Conservation (phyloP, 92 coral and sea anemone genomes). For the Epizoanthus illoricatus region DNA sequence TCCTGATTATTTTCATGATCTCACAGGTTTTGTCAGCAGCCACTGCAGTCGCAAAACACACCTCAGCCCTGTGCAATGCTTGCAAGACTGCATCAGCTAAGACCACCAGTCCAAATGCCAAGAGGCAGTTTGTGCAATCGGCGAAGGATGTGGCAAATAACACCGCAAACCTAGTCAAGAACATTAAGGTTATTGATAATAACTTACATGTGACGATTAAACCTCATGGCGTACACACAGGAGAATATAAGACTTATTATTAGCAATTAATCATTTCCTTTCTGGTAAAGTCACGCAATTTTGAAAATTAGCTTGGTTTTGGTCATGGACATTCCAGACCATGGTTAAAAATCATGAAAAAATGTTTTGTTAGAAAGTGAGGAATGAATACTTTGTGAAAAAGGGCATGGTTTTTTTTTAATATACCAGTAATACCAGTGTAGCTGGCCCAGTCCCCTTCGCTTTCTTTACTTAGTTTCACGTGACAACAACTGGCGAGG, state of each 20-base stretch:
- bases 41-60: conserved; percentile 96
- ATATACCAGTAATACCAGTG: too few relatives aligned
- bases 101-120: conserved; percentile 90
- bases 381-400: too few relatives aligned
- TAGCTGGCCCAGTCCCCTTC: too few relatives aligned
- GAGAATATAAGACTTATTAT: neutral
- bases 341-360: too few relatives aligned
- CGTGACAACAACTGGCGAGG: too few relatives aligned
- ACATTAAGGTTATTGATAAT: conserved; percentile 75
- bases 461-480: too few relatives aligned
- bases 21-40: conserved; percentile 89
- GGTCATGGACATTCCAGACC: too few relatives aligned
- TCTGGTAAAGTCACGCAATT: too few relatives aligned
- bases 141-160: conserved; percentile 99
- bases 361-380: too few relatives aligned
- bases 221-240: neutral
- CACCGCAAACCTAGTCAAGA: conserved; percentile 90
- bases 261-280: neutral
- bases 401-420: too few relatives aligned
- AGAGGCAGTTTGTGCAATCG: conserved; percentile 97
- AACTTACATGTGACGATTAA: neutral
- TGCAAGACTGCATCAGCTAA: conserved; percentile 98
- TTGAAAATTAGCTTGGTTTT: too few relatives aligned
- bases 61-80: conserved; percentile 97
- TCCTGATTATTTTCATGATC: neutral